phyloP scores from a whole-genome alignment of 1,140 invertebrate genomes.

The Tetramorium simillimum region DNA sequence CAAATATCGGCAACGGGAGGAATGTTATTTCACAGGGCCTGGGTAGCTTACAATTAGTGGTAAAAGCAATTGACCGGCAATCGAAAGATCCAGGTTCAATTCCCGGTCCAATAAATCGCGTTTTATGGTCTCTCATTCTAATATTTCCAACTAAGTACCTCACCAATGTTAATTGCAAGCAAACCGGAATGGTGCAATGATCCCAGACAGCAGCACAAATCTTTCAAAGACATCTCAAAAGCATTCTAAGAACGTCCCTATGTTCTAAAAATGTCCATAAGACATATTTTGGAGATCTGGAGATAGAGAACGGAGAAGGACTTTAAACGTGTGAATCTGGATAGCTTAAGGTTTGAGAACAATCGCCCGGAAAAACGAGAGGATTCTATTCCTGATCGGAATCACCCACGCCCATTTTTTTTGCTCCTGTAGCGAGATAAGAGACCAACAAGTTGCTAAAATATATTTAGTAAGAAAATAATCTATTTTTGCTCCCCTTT shows the following conservation, averaged over 20 bases:
- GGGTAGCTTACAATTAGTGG: neutral
- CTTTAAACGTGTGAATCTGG: neutral
- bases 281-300: too few relatives aligned
- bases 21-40: neutral
- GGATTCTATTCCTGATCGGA: neutral
- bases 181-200: neutral
- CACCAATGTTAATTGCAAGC: neutral
- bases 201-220: too few relatives aligned
- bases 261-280: too few relatives aligned
- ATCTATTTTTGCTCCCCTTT: neutral
- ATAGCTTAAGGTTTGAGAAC: neutral
- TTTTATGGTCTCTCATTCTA: neutral
- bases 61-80: conserved; percentile 2
- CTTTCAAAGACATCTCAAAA: too few relatives aligned
- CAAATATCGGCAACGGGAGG: neutral
- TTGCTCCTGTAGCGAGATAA: neutral
- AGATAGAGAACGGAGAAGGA: too few relatives aligned
- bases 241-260: too few relatives aligned
- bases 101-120: neutral
- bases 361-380: neutral
- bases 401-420: neutral
- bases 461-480: neutral
- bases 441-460: neutral
- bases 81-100: conserved; percentile 2
- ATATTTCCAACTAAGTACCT: too few relatives aligned